phyloP scores from a whole-genome alignment of 1,140 invertebrate species.

The Musca domestica region DNA sequence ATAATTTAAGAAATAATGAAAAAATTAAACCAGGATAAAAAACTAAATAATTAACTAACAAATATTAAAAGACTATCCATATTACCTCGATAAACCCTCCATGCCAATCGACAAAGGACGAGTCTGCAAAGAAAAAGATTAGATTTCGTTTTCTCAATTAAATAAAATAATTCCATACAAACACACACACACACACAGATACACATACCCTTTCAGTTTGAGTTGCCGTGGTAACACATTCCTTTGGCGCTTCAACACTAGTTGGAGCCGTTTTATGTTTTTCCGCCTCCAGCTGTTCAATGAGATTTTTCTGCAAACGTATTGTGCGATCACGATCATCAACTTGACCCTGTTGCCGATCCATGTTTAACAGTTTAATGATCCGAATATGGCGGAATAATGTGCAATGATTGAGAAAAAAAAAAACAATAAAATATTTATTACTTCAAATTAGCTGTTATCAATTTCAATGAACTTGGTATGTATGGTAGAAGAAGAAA shows the following conservation, averaged over 20 bases:
- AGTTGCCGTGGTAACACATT: slow-evolving; percentile 65
- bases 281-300: slow-evolving; percentile 55
- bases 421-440: no score
- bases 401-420: no score
- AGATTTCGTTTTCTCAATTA: background rate
- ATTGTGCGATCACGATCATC: slow-evolving; percentile 72
- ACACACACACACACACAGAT: no score
- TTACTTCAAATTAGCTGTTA: no score
- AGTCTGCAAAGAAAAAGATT: slow-evolving; percentile 54
- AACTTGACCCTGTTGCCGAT: slow-evolving; percentile 58
- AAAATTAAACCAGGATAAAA: no score
- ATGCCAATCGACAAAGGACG: slow-evolving; percentile 61
- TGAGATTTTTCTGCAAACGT: slow-evolving; percentile 65
- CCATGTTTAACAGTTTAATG: no score
- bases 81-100: slow-evolving; percentile 51
- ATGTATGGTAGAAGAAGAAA: no score
- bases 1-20: no score
- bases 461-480: no score
- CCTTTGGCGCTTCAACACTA: slow-evolving; percentile 30
- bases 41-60: no score
- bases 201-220: slow-evolving; percentile 68
- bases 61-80: background rate
- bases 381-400: no score
- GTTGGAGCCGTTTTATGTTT: slow-evolving; percentile 38
- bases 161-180: slow-evolving; percentile 9